Percentiles rank a stretch among this genome's conserved stretches.
These are phyloP conservation scores for Drosophila eohydei DNA, from an alignment of 2,888 invertebrate species.

Conservation along the genomic window DNA sequence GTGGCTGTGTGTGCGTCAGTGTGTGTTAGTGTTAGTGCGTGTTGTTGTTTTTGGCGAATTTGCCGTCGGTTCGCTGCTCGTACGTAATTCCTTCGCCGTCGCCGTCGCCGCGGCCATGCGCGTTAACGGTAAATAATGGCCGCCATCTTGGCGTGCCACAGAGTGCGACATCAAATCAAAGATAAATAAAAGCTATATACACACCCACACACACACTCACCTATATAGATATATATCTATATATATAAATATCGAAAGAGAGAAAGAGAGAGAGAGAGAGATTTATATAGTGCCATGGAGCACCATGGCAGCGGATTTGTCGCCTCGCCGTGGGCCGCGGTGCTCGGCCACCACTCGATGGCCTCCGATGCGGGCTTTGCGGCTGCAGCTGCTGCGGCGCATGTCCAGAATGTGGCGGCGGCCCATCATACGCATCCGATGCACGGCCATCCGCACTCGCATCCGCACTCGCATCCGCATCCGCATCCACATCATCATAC, in stretches of 20 bases:
- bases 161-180: constrained; percentile 69
- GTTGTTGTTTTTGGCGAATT: constrained; percentile 34
- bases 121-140: constrained; percentile 82
- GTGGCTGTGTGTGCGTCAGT: constrained; percentile 1
- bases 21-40: constrained; percentile 18
- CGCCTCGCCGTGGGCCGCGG: constrained; percentile 93
- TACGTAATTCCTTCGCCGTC: constrained; percentile 21
- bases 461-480: constrained; percentile 64
- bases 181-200: constrained; percentile 50
- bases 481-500: constrained; percentile 74
- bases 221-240: constrained; percentile 24
- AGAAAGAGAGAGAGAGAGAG: constrained; percentile 27
- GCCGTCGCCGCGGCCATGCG: constrained; percentile 67
- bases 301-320: constrained; percentile 91
- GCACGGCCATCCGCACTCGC: constrained; percentile 73
- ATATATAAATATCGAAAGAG: constrained; percentile 24
- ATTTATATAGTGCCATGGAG: constrained; percentile 87
- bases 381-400: constrained; percentile 85
- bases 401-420: constrained; percentile 86
- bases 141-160: constrained; percentile 74
- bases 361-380: constrained; percentile 84
- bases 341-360: constrained; percentile 86
- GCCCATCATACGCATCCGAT: constrained; percentile 83
- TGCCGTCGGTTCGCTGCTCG: constrained; percentile 50
- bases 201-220: background rate